Conservation (phyloP, 2,113 vertebrate genomes). For the Tragelaphus imberbis region DNA sequence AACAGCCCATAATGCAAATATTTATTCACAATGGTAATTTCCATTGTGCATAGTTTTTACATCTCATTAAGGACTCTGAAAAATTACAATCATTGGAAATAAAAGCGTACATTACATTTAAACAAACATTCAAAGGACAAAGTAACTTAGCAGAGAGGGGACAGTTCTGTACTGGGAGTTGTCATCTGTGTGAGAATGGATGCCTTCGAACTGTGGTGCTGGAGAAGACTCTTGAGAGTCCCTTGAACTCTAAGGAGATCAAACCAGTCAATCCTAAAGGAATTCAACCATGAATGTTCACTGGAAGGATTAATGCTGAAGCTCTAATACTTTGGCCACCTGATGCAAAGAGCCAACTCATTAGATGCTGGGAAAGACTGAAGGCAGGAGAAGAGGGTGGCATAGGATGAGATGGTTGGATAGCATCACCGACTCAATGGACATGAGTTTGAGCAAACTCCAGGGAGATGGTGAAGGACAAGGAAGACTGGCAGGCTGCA, state of each 20-base stretch:
- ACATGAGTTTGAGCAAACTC: background rate
- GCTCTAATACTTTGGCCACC: background rate
- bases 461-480: background rate
- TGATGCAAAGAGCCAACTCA: background rate
- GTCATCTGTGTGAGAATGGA: background rate
- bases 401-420: background rate
- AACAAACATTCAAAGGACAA: background rate
- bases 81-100: background rate
- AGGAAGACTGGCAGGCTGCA: background rate
- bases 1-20: background rate
- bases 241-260: background rate
- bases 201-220: background rate
- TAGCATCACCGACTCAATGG: background rate
- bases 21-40: slow-evolving; percentile 28
- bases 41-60: slow-evolving; percentile 19
- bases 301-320: background rate
- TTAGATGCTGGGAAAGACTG: background rate
- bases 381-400: background rate
- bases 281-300: background rate
- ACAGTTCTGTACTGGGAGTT: background rate
- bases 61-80: slow-evolving; percentile 36
- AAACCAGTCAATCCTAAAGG: background rate
- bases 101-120: background rate
- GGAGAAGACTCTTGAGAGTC: background rate
- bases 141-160: background rate